Base-by-base conservation (phyloP, 2,113 vertebrate genomes). In the Centropristis striata region DNA sequence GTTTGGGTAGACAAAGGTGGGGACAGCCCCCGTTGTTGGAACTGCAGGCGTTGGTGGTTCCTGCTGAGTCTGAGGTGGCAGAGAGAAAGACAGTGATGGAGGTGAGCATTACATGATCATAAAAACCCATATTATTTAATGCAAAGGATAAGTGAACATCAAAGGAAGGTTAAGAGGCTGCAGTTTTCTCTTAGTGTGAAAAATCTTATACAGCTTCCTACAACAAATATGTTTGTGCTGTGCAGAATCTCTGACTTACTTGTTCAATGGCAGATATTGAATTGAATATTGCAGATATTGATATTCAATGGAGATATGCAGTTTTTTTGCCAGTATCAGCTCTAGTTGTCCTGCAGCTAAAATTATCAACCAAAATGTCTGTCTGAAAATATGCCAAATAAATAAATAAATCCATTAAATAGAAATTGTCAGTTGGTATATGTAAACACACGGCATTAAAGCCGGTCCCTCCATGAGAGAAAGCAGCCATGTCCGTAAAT, bases 1-100 rank as follows among this genome's bases (percentile, higher is more conserved):
- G 91, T 87, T 92, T 93, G 37, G 94, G 93, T 15, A 95, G 76
- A 80, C 94, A 95, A 21, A 95, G 87, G 53, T 95, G 94, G 9
- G 90, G 82, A 36, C 94, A 95, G 49, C 89, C 93, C 1, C 94
- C 94, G 0, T 95, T 95, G 88, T 92, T 93, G 55, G 89, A 78
- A 61, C 93, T 93, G 83, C 94, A 95, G 58, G 84, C 93, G 6
- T 95, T 95, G 50, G 68, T 83, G 18, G 79, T 92, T 14, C 94
- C 94, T 32, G 89, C 91, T 23, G 93, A 92, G 64, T 91, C 93
- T 95, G 71, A 71, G 23, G 25, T 5, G 27, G 50, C 37, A 74
- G 12, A 87, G 20, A 66, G 0, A 37, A 44, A 39, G 8, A 69
- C 6, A 61, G 18, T 27, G 14, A 11, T 0, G 21, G 5, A 73